Base-by-base conservation (phyloP, 1,140 invertebrate genomes). In the Oscheius sp. region DNA sequence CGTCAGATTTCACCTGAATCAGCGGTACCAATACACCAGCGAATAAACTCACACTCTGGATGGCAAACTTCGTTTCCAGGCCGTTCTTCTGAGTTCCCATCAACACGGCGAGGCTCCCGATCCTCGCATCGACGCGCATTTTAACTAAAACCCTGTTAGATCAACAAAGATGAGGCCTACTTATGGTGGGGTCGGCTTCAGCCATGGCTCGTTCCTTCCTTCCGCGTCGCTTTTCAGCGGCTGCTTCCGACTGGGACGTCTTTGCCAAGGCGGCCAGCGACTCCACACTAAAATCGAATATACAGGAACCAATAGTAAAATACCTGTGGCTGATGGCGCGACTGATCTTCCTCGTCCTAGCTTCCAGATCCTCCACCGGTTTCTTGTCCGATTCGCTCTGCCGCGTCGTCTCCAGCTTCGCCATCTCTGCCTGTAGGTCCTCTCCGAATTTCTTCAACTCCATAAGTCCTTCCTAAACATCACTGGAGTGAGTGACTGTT, bases 401-500 rank as follows among this genome's bases (percentile, higher is more conserved):
- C 23, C 63, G 49, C n/a, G 23, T 4, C 15, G 61, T 7, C 35
- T 71, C 68, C 28, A 80, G 62, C 32, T 78, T 69, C 13, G 20
- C 63, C 10, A 80, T 31, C 64, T 80, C 52, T 23, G 49, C 34
- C 45, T 75, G 75, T 13, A 80, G 32, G 23, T 81, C 65, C 49
- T 80, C 79, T 20, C 79, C 79, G 59, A 80, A 31, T 20, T 92
- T 77, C 45, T 80, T 80, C 42, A 81, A 35, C 35, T 74, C 75
- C 26, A 82, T 32, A 32, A 80, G 36, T 28, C 80, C 79, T 52
- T 80, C 74, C 67, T 79, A 23, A 31, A 62, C 4, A 68, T 7
- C 18, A 69, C 13, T 67, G 31, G n/a, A 66, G 49, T 68, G n/a
- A 66, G n/a, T 23, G 23, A 45, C 18, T 45, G 42, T 45, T 45